A percentile compares a stretch with the other conserved stretches of the same genome.
Conservation (phyloP, 2,888 invertebrate species). For the Eristalis arbustorum region DNA sequence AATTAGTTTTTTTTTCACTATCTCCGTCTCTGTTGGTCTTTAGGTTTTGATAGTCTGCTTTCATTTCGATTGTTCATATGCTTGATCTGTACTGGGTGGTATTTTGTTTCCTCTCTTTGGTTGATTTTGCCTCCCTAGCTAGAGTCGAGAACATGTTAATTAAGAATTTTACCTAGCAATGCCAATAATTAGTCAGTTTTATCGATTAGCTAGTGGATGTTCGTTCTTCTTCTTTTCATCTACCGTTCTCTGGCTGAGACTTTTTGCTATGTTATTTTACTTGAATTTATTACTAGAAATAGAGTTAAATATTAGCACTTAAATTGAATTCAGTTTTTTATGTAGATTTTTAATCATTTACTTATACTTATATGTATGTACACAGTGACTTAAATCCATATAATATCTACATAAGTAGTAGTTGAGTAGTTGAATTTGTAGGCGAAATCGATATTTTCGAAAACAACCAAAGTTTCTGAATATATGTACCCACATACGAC, state of each 20-base stretch:
- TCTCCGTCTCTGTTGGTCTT: constrained; percentile 41
- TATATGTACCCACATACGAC: neutral
- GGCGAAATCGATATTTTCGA: constrained; percentile 53
- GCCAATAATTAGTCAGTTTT: constrained; percentile 74
- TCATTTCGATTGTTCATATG: constrained; percentile 59
- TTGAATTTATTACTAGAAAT: neutral
- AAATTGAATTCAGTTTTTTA: neutral
- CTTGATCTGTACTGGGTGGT: constrained; percentile 45
- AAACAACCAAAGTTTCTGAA: constrained; percentile 30
- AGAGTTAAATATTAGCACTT: neutral
- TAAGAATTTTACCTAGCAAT: constrained; percentile 73
- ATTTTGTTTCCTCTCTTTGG: constrained; percentile 29
- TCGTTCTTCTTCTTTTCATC: constrained; percentile 53
- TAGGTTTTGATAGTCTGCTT: constrained; percentile 37
- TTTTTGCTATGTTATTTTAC: constrained; percentile 3
- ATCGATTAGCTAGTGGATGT: constrained; percentile 73
- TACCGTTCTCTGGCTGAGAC: neutral
- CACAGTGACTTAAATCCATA: too few relatives aligned
- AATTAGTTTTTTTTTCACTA: constrained; percentile 52
- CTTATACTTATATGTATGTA: neutral
- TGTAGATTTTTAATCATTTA: neutral
- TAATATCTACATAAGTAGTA: too few relatives aligned
- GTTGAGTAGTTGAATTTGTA: neutral
- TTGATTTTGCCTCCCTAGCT: constrained; percentile 68
- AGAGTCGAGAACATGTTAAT: constrained; percentile 73